Conservation (phyloP, 1,140 invertebrate genomes). For the Papilio polyxenes region DNA sequence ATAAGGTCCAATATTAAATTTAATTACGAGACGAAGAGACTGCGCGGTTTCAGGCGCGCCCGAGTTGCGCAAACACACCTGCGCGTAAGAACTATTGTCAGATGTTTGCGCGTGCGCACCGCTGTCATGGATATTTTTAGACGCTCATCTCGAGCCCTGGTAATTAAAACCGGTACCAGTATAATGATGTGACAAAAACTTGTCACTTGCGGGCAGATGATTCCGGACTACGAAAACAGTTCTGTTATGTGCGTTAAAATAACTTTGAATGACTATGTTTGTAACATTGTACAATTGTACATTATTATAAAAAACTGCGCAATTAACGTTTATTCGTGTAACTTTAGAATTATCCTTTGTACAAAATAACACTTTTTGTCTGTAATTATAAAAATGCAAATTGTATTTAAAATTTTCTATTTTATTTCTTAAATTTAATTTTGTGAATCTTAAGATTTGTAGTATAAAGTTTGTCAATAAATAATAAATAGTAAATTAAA, state of each 20-base stretch:
- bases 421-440: too few relatives aligned
- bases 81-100: conserved; percentile 50
- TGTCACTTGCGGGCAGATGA: conserved; percentile 22
- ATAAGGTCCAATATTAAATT: conserved; percentile 46
- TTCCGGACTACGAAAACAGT: not conserved
- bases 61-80: conserved; percentile 53
- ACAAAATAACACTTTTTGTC: not conserved
- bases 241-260: conserved; percentile 7
- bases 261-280: not conserved
- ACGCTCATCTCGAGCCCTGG: conserved; percentile 15
- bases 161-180: conserved; percentile 21
- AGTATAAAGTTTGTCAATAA: not conserved
- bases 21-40: conserved; percentile 46
- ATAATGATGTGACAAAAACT: conserved; percentile 30
- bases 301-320: not conserved
- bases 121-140: conserved; percentile 39
- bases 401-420: too few relatives aligned
- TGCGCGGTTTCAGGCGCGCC: conserved; percentile 46
- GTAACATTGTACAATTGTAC: not conserved
- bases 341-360: not conserved
- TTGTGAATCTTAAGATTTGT: not conserved
- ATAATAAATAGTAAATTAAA: not conserved
- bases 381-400: not conserved
- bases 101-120: conserved; percentile 47
- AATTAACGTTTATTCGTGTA: not conserved